Evolutionary conservation across 37 sponge, comb jelly and placozoan species (phyloP).

Genomic region (Theonella swinhoei): DNA sequence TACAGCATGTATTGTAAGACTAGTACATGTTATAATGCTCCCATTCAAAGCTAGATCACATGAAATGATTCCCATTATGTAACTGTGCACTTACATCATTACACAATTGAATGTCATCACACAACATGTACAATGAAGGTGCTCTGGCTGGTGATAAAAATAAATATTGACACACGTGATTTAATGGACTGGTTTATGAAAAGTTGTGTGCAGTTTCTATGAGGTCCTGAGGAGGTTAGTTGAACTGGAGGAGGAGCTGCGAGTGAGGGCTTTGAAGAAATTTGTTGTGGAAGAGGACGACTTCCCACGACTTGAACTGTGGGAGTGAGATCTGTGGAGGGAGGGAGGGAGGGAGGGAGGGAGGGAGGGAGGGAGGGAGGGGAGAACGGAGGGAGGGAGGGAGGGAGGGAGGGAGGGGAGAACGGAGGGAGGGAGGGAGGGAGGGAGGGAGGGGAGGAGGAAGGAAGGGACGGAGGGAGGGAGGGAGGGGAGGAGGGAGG

Average conservation of each 20-base stretch:
- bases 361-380: not conserved
- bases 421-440: constrained; percentile 12
- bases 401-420: not conserved
- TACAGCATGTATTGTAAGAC: too few species aligned
- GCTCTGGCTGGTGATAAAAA: too few species aligned
- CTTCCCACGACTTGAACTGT: constrained; percentile 18
- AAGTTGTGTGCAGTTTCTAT: too few species aligned
- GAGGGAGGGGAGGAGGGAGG: not conserved
- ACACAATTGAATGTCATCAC: too few species aligned
- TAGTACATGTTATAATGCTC: too few species aligned
- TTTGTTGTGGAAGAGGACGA: constrained; percentile 11
- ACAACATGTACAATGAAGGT: too few species aligned
- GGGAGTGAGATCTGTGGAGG: constrained; percentile 18
- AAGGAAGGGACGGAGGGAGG: too few species aligned
- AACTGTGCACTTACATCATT: too few species aligned
- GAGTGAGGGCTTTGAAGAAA: constrained; percentile 5
- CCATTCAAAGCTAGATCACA: too few species aligned
- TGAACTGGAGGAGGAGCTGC: not conserved
- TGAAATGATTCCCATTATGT: too few species aligned
- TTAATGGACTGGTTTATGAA: too few species aligned
- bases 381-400: not conserved
- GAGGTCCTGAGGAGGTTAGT: not conserved
- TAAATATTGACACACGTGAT: too few species aligned
- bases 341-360: constrained; percentile 1
- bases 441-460: not conserved